Conservation (phyloP, 1,140 invertebrate genomes). For the Berghia stephanieae region DNA sequence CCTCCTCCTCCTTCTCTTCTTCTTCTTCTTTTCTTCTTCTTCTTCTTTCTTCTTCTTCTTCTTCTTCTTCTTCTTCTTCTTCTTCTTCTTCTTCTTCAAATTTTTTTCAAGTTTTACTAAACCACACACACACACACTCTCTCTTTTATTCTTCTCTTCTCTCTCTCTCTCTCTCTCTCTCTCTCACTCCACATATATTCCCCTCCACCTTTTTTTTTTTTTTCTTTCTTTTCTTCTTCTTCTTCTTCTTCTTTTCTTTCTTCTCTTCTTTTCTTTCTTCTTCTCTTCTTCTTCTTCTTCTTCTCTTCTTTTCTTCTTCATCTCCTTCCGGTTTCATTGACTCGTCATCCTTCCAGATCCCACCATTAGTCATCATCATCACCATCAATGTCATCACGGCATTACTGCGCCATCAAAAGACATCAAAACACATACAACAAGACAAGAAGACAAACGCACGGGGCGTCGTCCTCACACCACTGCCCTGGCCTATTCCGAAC, state of each 20-base stretch:
- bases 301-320: background rate
- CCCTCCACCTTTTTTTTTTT: too few relatives aligned
- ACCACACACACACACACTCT: background rate
- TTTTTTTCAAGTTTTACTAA: background rate
- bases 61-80: too few relatives aligned
- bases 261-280: constrained; percentile 8
- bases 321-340: background rate
- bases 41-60: background rate
- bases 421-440: background rate
- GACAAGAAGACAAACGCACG: background rate
- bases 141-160: constrained; percentile 8
- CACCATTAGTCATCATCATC: background rate
- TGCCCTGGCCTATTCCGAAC: background rate
- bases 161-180: constrained; percentile 14
- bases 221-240: too few relatives aligned
- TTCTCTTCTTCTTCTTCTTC: constrained; percentile 18
- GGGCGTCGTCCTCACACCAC: background rate
- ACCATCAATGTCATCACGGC: background rate
- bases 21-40: background rate
- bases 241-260: too few relatives aligned
- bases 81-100: background rate
- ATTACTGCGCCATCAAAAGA: background rate
- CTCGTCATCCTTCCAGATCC: background rate
- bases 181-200: too few relatives aligned
- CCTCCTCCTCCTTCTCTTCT: too few relatives aligned